Evolutionary conservation across 2,797 vertebrate species (phyloP).

Genomic region (Trachops cirrhosus): DNA sequence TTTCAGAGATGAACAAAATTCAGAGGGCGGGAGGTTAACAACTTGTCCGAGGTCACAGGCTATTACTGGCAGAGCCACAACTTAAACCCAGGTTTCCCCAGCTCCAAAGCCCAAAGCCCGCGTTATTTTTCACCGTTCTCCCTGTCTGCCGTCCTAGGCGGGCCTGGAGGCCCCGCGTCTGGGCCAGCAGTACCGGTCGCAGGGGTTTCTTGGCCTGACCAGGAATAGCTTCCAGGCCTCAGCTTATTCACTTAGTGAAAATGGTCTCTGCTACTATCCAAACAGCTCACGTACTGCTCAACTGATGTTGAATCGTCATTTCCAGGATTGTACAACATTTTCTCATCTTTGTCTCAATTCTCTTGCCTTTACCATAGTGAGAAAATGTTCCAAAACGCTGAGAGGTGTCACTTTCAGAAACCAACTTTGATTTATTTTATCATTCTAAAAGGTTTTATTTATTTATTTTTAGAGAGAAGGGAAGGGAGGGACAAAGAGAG

Average conservation of each 20-base stretch:
- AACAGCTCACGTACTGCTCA: not conserved
- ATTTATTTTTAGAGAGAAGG: not conserved
- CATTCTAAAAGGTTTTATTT: not conserved
- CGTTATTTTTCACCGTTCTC: not conserved
- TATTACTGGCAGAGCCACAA: not conserved
- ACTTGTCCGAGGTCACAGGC: not conserved
- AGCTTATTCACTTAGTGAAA: not conserved
- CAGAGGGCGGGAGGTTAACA: not conserved
- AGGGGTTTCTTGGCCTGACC: not conserved
- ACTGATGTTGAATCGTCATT: not conserved
- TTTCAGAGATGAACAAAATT: constrained; percentile 19
- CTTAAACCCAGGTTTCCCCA: not conserved
- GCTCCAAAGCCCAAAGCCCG: not conserved
- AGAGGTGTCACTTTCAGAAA: not conserved
- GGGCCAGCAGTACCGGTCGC: not conserved
- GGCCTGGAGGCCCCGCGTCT: not conserved
- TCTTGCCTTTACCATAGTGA: constrained; percentile 2
- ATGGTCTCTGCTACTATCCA: not conserved
- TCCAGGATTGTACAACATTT: not conserved
- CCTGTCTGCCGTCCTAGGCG: not conserved
- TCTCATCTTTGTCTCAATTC: not conserved
- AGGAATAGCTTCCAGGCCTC: not conserved
- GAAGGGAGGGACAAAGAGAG: not conserved
- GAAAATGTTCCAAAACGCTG: not conserved
- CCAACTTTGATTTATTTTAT: not conserved